These are phyloP conservation scores for Chorisops tibialis DNA, from an alignment of 2,888 invertebrate genomes.

Conservation along the genomic window DNA sequence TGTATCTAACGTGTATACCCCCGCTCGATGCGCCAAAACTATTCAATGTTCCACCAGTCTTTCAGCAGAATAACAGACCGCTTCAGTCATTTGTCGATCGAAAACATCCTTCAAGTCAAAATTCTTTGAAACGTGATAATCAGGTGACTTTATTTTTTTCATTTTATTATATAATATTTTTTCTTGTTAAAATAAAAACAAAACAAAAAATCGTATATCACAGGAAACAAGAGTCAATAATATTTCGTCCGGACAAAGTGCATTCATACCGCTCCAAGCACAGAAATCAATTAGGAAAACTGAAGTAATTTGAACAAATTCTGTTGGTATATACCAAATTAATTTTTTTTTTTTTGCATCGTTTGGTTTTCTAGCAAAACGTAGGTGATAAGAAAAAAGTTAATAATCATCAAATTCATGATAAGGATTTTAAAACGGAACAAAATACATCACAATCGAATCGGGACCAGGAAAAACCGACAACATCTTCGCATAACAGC, in stretches of 20 bases:
- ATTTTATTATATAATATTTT: background rate
- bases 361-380: no score
- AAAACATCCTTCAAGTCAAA: background rate
- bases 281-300: slow-evolving; percentile 42
- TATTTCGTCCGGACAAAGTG: slow-evolving; percentile 40
- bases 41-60: slow-evolving; percentile 5
- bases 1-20: no score
- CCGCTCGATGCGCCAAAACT: no score
- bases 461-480: background rate
- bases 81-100: slow-evolving; percentile 2
- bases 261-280: slow-evolving; percentile 59
- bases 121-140: background rate
- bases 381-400: no score
- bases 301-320: background rate
- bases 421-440: no score
- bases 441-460: no score
- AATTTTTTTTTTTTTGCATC: no score
- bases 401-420: no score
- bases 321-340: no score
- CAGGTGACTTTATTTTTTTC: background rate
- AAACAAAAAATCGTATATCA: no score
- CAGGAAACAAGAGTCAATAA: slow-evolving; percentile 6
- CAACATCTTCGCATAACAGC: background rate
- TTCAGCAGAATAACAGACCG: background rate
- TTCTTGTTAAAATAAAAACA: no score